Evolutionary conservation across 64 coral and sea anemone species (phyloP), one percentile per base, ranked within the genome.

Genomic region (Dendronephthya gigantea): DNA sequence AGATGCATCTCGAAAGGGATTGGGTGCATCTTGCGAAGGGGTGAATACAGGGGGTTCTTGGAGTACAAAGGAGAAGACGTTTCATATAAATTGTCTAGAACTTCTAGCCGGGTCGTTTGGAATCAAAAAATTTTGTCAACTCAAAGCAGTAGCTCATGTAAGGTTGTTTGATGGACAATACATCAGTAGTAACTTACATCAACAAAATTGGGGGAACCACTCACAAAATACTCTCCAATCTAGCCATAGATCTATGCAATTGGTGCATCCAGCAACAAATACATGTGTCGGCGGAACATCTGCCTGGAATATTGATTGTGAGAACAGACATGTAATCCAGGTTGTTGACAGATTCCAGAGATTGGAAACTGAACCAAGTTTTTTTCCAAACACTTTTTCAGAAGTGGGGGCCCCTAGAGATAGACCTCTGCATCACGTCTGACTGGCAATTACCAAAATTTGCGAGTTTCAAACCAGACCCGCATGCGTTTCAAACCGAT

Each of bases 381-480:
- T 70, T 70, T 8, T 70, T 70, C 66, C 66, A 31, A 70, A 6
- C 23, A 7, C 66, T 70, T 8, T 31, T 70, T 31, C 9, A n/a
- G 66, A 70, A 70, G 23, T 70, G 66, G 66, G 66, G 66, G 25
- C 66, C 66, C 8, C 23, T 70, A n/a, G 66, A 70, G 25, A n/a
- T 69, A 43, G 56, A 69, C 43, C 65, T 72, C 23, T 56, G 83
- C 83, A 5, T 56, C 83, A 15, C 50, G 48, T 49, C 83, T 85
- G 27, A 51, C 83, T 29, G 45, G 11, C 15, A 55, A 85, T 52
- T 85, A n/a, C 40, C 40, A 85, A 49, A 35, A 27, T 85, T 52
- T 51, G 22, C 55, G 14, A 85, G 83, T 52, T 85, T 19, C 43
- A 85, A 52, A 85, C 83, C 83, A 56, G 83, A 56, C 29, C 48